Evolutionary conservation across 2,888 invertebrate species (phyloP), one percentile per base, ranked within the genome.

Genomic region (Nomada lathburiana): DNA sequence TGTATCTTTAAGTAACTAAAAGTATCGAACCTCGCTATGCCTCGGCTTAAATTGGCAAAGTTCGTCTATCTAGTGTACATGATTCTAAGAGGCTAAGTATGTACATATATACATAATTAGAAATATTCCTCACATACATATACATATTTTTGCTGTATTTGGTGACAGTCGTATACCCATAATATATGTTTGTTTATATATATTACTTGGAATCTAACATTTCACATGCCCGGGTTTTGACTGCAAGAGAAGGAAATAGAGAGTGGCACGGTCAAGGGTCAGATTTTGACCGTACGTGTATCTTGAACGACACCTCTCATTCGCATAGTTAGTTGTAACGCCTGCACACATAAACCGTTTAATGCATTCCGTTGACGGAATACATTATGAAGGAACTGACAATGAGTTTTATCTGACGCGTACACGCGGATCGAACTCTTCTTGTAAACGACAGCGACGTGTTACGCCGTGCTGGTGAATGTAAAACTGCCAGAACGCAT

Each of bases 401-500:
- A 36, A 36, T 60, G 47, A 53, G 73, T 82, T 76, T 82, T 85
- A 87, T 86, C 85, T 85, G 79, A 80, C 75, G 71, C 81, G 60
- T 57, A 65, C 71, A 74, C 70, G 74, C 72, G 72, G 72, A 57
- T 53, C 53, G 55, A 60, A 69, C 70, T 79, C 62, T 76, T 73
- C 76, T 72, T 74, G 82, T 72, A 57, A 60, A 70, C 73, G 62
- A 63, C 59, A 73, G 63, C 55, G 57, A 18, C 36, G 72, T 29
- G 29, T 29, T 29, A 47, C 77, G 69, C 47, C 71, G 60, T 60
- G 77, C 60, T 70, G 84, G 82, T 86, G 88, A 87, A 86, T 85
- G 88, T 80, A 80, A 88, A 86, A 80, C 75, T 80, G 77, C 73
- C 72, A 72, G 86, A 81, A 82, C 86, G 81, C 88, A 85, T 80